These are phyloP conservation scores for Listronotus bonariensis DNA, from an alignment of 1,140 invertebrate genomes.

Conservation along the genomic window DNA sequence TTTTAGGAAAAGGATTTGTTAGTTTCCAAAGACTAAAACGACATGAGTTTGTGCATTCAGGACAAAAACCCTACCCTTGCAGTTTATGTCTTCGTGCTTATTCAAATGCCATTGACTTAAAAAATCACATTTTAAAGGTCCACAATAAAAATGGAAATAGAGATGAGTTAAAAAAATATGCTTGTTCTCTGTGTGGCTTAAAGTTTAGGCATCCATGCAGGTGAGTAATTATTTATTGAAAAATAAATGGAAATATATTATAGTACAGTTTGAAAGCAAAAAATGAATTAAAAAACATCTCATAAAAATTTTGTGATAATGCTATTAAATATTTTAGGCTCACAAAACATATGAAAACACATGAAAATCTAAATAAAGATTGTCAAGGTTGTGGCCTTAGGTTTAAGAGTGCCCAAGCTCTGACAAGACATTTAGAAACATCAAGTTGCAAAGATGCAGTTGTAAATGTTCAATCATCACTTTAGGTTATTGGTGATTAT, in stretches of 20 bases:
- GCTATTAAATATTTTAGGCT: too few species aligned
- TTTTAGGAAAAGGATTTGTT: constrained; percentile 56
- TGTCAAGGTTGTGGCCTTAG: too few species aligned
- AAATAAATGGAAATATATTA: too few species aligned
- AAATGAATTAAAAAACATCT: too few species aligned
- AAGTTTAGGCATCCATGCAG: constrained; percentile 5
- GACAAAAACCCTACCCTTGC: constrained; percentile 47
- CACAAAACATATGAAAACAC: constrained; percentile 2
- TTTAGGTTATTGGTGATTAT: too few species aligned
- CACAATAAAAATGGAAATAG: background rate
- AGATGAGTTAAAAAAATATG: background rate
- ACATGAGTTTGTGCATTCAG: constrained; percentile 49
- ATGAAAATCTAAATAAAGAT: background rate
- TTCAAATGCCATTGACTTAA: constrained; percentile 48
- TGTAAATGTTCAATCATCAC: too few species aligned
- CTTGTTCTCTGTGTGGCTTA: background rate
- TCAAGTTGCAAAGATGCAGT: constrained; percentile 1
- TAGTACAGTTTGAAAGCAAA: too few species aligned
- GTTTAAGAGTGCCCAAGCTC: background rate
- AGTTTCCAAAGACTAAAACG: constrained; percentile 45
- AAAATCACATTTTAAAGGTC: constrained; percentile 37
- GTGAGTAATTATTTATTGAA: too few species aligned
- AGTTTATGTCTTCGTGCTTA: constrained; percentile 44
- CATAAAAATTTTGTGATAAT: too few species aligned
- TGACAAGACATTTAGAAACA: background rate